A percentile compares a stretch with the other conserved stretches of the same genome.
These are phyloP conservation scores for Malurus cyaneus DNA, from an alignment of 2,113 vertebrate species.

Conservation along the genomic window DNA sequence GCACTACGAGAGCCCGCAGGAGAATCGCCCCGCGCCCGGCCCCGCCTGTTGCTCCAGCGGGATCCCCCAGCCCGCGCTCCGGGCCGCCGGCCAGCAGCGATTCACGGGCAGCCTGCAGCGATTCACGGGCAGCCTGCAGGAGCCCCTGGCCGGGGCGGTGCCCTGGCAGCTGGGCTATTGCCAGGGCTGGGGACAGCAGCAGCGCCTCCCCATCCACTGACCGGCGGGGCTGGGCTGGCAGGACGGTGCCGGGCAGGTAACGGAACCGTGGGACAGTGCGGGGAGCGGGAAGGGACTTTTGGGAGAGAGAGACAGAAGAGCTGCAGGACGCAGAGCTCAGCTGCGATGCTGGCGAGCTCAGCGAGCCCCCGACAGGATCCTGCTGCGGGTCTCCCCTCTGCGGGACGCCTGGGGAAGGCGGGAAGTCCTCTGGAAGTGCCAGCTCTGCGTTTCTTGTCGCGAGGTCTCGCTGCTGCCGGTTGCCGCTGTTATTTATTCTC, in stretches of 20 bases:
- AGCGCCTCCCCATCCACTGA: conserved; percentile 62
- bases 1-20: not conserved
- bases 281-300: not conserved
- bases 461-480: not conserved
- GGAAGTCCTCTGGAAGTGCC: not conserved
- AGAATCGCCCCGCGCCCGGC: not conserved
- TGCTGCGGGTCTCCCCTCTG: not conserved
- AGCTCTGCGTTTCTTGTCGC: not conserved
- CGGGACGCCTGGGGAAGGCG: not conserved
- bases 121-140: not conserved
- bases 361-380: not conserved
- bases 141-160: not conserved
- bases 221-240: fast-evolving
- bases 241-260: not conserved
- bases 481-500: conserved; percentile 16
- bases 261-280: not conserved
- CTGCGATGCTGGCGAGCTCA: not conserved
- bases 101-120: conserved; percentile 2
- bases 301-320: not conserved
- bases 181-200: conserved; percentile 67
- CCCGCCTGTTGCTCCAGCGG: not conserved
- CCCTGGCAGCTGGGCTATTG: conserved; percentile 70
- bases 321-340: not conserved
- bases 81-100: conserved; percentile 15
- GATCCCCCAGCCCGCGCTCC: conserved; percentile 17